A percentile compares a stretch with the other conserved stretches of the same genome.
These are phyloP conservation scores for Thalassophryne amazonica DNA, from an alignment of 2,797 vertebrate species.

Conservation along the genomic window DNA sequence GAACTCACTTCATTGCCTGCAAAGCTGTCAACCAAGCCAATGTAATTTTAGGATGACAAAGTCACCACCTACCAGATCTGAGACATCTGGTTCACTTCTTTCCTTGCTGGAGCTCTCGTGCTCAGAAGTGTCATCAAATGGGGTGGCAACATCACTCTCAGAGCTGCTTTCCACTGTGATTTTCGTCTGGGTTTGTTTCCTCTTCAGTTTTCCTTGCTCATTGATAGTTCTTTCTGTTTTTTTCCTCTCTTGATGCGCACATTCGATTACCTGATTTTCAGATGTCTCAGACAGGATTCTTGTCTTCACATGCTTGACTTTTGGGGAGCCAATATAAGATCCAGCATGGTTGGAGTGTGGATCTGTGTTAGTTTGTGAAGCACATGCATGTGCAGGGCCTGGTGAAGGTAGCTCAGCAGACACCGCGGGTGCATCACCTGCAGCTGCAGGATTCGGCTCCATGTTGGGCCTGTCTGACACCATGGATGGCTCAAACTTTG, in stretches of 20 bases:
- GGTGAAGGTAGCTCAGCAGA: no score
- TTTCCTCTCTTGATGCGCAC: conserved; percentile 6
- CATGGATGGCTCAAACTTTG: no score
- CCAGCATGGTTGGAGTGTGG: not conserved
- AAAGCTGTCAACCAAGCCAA: no score
- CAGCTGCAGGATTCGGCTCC: no score
- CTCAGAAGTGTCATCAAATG: conserved; percentile 17
- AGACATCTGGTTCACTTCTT: conserved; percentile 10
- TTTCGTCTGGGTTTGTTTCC: conserved; percentile 18
- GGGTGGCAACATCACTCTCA: conserved; percentile 22
- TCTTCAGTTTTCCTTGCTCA: conserved; percentile 15
- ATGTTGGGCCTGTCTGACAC: no score
- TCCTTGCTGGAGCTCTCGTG: conserved; percentile 18
- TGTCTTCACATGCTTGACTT: conserved; percentile 13
- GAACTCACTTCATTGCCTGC: no score
- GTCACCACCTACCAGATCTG: conserved; percentile 23
- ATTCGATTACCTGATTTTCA: conserved; percentile 21
- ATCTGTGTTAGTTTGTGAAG: conserved; percentile 19
- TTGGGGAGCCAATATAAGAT: conserved; percentile 19
- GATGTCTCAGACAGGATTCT: conserved; percentile 18
- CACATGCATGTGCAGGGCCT: conserved; percentile 6
- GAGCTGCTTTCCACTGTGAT: conserved; percentile 6
- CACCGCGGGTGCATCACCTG: no score
- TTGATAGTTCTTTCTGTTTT: not conserved
- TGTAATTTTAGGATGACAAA: conserved; percentile 21